These are phyloP conservation scores for Melipona beecheii DNA, from an alignment of 2,888 invertebrate genomes.

Conservation along the genomic window DNA sequence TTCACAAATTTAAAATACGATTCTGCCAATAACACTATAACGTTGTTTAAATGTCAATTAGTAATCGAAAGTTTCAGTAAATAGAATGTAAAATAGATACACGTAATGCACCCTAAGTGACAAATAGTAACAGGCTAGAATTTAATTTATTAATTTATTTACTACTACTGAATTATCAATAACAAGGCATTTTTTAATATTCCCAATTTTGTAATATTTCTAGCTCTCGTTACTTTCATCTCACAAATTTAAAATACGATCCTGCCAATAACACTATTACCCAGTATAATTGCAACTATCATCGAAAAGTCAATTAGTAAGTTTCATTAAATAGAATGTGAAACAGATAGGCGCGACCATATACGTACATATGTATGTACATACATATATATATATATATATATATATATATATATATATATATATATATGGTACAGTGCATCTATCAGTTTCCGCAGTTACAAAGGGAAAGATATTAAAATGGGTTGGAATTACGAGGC, in stretches of 20 bases:
- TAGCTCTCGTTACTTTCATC: too few relatives aligned
- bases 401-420: not conserved
- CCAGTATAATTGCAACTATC: too few relatives aligned
- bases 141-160: too few relatives aligned
- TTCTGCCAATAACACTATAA: not conserved
- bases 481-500: constrained; percentile 58
- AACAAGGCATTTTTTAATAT: too few relatives aligned
- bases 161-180: too few relatives aligned
- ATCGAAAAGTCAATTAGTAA: not conserved
- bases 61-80: too few relatives aligned
- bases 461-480: constrained; percentile 53
- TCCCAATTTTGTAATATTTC: too few relatives aligned
- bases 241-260: too few relatives aligned
- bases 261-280: not conserved
- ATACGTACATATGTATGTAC: not conserved
- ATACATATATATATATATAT: too few relatives aligned
- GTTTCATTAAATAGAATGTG: not conserved
- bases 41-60: not conserved
- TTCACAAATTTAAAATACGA: too few relatives aligned
- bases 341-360: not conserved
- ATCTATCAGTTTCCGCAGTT: constrained; percentile 49
- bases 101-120: not conserved
- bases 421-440: not conserved
- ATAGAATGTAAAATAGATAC: not conserved
- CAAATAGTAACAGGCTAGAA: too few relatives aligned